Percentiles rank a stretch among this genome's conserved stretches.
These are phyloP conservation scores for Glaucidium brasilianum DNA, from an alignment of 2,113 vertebrate genomes.

Conservation along the genomic window DNA sequence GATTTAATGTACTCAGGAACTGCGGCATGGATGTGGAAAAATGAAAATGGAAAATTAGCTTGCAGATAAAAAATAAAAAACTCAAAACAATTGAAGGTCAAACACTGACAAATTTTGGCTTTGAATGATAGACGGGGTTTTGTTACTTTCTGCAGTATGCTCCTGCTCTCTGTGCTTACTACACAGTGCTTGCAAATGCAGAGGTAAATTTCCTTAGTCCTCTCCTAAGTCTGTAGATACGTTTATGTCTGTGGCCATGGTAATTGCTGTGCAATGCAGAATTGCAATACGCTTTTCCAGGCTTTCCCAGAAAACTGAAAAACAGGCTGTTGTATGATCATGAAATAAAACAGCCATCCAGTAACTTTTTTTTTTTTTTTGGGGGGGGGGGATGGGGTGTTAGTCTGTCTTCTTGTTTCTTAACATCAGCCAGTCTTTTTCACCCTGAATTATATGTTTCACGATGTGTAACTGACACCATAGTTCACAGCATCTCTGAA, in stretches of 20 bases:
- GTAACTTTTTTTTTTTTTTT: no score
- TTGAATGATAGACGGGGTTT: neutral
- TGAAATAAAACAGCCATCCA: neutral
- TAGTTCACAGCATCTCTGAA: neutral
- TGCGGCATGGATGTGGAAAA: neutral
- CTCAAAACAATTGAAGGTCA: neutral
- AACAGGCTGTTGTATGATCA: neutral
- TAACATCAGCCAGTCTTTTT: neutral
- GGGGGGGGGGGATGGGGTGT: no score
- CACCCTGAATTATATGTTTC: neutral
- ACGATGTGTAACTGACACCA: neutral
- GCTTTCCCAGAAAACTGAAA: neutral
- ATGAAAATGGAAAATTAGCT: neutral
- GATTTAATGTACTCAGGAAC: neutral
- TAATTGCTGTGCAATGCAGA: neutral
- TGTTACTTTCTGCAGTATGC: neutral
- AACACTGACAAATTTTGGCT: neutral
- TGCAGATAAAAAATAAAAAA: neutral
- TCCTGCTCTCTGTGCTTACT: neutral
- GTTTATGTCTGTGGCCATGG: fast-evolving
- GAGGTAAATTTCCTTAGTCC: neutral
- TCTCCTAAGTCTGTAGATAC: no score
- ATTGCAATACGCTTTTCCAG: neutral
- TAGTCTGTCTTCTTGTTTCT: neutral
- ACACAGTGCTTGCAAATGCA: fast-evolving